Evolutionary conservation across 2,797 vertebrate genomes (phyloP).

Genomic region (Lates japonicus): DNA sequence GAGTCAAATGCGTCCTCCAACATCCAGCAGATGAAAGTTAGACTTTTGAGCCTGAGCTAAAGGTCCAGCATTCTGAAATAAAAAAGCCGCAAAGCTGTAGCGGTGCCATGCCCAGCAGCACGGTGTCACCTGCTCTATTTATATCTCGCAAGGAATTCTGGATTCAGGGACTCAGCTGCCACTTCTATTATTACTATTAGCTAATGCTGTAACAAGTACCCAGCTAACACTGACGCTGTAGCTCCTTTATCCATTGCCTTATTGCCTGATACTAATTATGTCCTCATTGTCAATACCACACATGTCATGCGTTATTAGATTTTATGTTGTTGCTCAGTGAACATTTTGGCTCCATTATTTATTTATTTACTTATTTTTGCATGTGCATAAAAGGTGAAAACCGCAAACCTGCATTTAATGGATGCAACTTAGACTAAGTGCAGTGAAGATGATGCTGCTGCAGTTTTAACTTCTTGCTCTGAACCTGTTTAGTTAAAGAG

Average conservation of each 20-base stretch:
- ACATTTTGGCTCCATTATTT: not conserved
- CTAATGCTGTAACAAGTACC: slow-evolving; percentile 82
- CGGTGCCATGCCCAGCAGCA: slow-evolving; percentile 62
- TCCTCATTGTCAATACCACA: slow-evolving; percentile 60
- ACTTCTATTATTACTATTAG: slow-evolving; percentile 86
- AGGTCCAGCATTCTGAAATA: slow-evolving; percentile 49
- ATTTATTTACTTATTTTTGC: not conserved
- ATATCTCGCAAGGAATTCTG: slow-evolving; percentile 79
- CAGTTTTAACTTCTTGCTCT: not conserved
- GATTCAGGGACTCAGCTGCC: slow-evolving; percentile 86
- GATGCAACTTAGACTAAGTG: not conserved
- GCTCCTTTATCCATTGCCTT: slow-evolving; percentile 68
- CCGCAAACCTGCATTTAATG: not conserved
- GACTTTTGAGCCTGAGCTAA: slow-evolving; percentile 12
- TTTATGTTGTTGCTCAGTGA: not conserved
- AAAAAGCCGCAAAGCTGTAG: slow-evolving; percentile 72
- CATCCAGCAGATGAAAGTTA: slow-evolving; percentile 42
- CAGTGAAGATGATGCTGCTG: not conserved
- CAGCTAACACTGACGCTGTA: slow-evolving; percentile 67
- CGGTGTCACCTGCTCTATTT: slow-evolving; percentile 82
- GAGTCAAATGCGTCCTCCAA: slow-evolving; percentile 28
- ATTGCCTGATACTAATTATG: slow-evolving; percentile 72
- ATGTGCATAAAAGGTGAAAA: not conserved
- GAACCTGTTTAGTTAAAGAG: not conserved
- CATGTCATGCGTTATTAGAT: slow-evolving; percentile 21